Evolutionary conservation across 1,140 invertebrate genomes (phyloP).

Genomic region (Wasmannia auropunctata): DNA sequence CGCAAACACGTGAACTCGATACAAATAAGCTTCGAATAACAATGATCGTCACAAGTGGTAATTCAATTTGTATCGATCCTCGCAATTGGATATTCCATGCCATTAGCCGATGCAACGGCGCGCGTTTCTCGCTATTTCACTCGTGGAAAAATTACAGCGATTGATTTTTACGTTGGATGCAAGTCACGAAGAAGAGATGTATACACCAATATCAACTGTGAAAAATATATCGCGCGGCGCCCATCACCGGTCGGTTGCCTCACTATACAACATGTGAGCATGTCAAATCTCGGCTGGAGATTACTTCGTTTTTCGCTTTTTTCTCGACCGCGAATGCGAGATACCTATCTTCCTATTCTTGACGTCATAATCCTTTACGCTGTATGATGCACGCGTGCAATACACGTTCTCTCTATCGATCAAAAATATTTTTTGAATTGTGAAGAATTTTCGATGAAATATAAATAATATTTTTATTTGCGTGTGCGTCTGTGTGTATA

Average conservation of each 20-base stretch:
- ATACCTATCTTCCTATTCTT: slow-evolving; percentile 8
- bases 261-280: slow-evolving; percentile 44
- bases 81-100: slow-evolving; percentile 3
- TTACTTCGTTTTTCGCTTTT: slow-evolving; percentile 68
- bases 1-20: slow-evolving; percentile 5
- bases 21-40: slow-evolving; percentile 25
- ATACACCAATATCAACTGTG: slow-evolving; percentile 47
- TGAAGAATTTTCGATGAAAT: not conserved
- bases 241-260: slow-evolving; percentile 33
- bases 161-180: slow-evolving; percentile 61
- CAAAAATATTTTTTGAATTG: not conserved
- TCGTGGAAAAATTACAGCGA: slow-evolving; percentile 51
- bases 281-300: slow-evolving; percentile 75
- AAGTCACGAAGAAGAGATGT: slow-evolving; percentile 30
- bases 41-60: slow-evolving; percentile 16
- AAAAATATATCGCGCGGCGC: slow-evolving; percentile 63
- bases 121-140: not conserved
- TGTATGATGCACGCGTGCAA: not conserved
- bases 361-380: slow-evolving; percentile 23
- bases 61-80: slow-evolving; percentile 39
- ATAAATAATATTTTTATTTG: no score
- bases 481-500: not conserved
- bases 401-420: not conserved
- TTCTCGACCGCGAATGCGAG: slow-evolving; percentile 34
- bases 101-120: slow-evolving; percentile 35